Conservation (phyloP, 2,113 vertebrate species). For the Clupea harengus region DNA sequence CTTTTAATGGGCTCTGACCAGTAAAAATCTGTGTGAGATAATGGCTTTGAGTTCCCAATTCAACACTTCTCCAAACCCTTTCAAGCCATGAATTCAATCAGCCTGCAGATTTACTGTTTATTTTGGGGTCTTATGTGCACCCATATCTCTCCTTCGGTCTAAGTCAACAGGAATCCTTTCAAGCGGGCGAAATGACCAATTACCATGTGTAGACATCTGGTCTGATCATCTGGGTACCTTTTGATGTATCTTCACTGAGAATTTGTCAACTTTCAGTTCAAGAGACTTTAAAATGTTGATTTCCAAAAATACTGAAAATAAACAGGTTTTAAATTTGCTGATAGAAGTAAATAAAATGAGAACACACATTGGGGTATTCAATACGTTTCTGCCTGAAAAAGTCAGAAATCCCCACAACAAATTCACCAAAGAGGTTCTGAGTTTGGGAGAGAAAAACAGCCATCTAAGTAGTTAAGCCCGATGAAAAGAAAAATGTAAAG, state of each 20-base stretch:
- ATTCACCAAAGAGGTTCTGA: neutral
- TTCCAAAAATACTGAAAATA: neutral
- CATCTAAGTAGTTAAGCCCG: slow-evolving; percentile 46
- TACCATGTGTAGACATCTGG: neutral
- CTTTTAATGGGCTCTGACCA: slow-evolving; percentile 42
- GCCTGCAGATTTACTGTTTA: slow-evolving; percentile 3
- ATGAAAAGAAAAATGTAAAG: slow-evolving; percentile 48
- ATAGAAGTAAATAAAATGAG: neutral
- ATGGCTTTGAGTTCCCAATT: neutral
- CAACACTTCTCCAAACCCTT: neutral
- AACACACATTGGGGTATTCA: neutral
- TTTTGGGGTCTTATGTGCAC: neutral
- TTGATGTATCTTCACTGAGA: neutral
- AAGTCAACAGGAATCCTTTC: neutral
- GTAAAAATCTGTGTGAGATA: neutral
- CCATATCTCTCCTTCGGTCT: neutral
- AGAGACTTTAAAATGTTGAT: neutral
- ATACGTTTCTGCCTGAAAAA: neutral
- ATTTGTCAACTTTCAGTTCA: neutral
- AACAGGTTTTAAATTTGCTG: neutral
- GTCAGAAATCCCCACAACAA: neutral
- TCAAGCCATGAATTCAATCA: neutral
- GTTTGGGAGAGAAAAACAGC: slow-evolving; percentile 36
- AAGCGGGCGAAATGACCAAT: neutral
- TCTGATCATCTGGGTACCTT: neutral